Conservation (phyloP, 2,888 invertebrate genomes). For the Amphipoea lucens region DNA sequence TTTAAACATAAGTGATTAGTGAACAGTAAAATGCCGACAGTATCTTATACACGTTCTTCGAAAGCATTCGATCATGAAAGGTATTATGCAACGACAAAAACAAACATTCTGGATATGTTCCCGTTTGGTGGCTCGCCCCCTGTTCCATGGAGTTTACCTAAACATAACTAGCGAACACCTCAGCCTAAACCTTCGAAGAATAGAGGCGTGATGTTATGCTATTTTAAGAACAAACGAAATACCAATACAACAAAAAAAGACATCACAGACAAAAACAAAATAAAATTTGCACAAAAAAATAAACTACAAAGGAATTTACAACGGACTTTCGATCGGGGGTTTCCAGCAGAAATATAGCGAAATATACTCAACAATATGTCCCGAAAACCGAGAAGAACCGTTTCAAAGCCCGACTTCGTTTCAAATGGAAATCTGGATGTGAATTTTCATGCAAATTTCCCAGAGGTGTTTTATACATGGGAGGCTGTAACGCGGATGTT, state of each 20-base stretch:
- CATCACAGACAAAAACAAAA: constrained; percentile 6
- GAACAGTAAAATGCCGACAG: neutral
- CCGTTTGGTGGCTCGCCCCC: neutral
- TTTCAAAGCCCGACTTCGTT: constrained; percentile 68
- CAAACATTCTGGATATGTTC: neutral
- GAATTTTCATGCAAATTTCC: constrained; percentile 73
- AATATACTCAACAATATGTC: constrained; percentile 63
- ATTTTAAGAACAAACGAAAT: neutral
- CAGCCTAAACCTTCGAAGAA: neutral
- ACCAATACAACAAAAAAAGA: neutral
- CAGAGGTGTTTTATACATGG: constrained; percentile 67
- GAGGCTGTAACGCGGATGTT: constrained; percentile 59
- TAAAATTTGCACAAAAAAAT: constrained; percentile 1
- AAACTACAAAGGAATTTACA: constrained; percentile 27
- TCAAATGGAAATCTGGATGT: constrained; percentile 69
- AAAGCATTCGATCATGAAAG: neutral
- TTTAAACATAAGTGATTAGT: neutral
- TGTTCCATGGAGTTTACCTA: neutral
- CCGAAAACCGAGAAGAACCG: constrained; percentile 59
- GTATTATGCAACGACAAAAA: neutral
- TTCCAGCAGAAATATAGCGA: constrained; percentile 47
- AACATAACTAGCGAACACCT: neutral
- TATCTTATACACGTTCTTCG: neutral
- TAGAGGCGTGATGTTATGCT: neutral
- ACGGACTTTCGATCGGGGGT: constrained; percentile 23